Evolutionary conservation across 2,797 vertebrate species (phyloP).

Genomic region (Nasua narica): DNA sequence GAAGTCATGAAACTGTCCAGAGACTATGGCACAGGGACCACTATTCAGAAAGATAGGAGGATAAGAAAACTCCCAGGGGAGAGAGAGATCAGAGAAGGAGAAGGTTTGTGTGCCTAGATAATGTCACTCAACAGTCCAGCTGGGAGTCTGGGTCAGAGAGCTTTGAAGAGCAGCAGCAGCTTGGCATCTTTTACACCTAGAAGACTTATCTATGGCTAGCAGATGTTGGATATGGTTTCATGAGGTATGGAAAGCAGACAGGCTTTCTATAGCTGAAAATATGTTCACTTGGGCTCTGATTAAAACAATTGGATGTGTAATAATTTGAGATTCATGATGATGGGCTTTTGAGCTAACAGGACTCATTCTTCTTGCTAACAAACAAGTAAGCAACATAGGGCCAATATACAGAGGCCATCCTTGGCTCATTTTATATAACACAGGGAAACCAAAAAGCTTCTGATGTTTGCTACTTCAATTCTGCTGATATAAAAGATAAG

Average conservation of each 20-base stretch:
- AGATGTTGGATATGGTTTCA: not conserved
- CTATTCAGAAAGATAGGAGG: not conserved
- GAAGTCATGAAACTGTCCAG: not conserved
- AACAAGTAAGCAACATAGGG: not conserved
- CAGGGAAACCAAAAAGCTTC: not conserved
- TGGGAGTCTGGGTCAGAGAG: not conserved
- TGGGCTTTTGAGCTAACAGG: not conserved
- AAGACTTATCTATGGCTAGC: not conserved
- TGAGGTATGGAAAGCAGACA: not conserved
- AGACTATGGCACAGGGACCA: not conserved
- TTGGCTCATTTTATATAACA: not conserved
- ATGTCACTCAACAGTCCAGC: not conserved
- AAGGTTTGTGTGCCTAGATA: not conserved
- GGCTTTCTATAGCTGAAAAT: not conserved
- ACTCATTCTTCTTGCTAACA: not conserved
- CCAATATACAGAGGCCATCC: not conserved
- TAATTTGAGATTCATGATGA: not conserved
- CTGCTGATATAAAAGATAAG: not conserved
- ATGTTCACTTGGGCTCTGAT: not conserved
- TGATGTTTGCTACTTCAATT: not conserved
- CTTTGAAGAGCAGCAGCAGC: not conserved
- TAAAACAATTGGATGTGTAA: not conserved
- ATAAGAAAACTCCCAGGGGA: not conserved
- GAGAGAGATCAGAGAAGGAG: not conserved
- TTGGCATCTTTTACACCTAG: not conserved